Evolutionary conservation across 1,140 invertebrate genomes (phyloP).

Genomic region (Mercenaria mercenaria): DNA sequence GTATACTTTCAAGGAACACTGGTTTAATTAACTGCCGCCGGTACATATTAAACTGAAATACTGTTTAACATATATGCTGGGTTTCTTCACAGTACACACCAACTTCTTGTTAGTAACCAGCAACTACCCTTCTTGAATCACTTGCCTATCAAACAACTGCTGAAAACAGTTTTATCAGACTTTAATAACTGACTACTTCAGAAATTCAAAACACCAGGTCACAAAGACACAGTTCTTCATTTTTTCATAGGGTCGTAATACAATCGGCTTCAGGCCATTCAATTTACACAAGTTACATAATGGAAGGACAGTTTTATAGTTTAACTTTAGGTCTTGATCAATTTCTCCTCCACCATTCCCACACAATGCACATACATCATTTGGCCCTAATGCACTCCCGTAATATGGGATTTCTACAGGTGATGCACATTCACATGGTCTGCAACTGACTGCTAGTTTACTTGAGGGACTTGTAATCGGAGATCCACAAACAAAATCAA

Average conservation of each 20-base stretch:
- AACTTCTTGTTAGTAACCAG: no score
- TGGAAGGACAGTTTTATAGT: conserved; percentile 10
- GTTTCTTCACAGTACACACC: no score
- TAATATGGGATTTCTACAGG: conserved; percentile 34
- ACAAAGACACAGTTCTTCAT: no score
- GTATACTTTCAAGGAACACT: no score
- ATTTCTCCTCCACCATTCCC: background rate
- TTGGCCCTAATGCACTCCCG: background rate
- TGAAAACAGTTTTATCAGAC: no score
- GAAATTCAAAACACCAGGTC: no score
- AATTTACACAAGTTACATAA: background rate
- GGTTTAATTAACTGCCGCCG: no score
- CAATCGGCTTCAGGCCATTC: conserved; percentile 4
- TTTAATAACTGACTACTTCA: no score
- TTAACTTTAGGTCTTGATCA: background rate
- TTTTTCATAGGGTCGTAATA: background rate
- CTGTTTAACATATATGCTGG: no score
- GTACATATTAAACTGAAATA: no score
- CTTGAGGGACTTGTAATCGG: background rate
- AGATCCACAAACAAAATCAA: background rate
- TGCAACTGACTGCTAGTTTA: background rate
- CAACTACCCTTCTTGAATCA: no score
- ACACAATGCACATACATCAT: conserved; percentile 9
- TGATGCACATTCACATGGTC: background rate
- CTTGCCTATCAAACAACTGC: no score